Percentiles rank a stretch among this genome's conserved stretches.
Evolutionary conservation across 2,888 invertebrate species (phyloP).

Genomic region (Oligia strigilis): DNA sequence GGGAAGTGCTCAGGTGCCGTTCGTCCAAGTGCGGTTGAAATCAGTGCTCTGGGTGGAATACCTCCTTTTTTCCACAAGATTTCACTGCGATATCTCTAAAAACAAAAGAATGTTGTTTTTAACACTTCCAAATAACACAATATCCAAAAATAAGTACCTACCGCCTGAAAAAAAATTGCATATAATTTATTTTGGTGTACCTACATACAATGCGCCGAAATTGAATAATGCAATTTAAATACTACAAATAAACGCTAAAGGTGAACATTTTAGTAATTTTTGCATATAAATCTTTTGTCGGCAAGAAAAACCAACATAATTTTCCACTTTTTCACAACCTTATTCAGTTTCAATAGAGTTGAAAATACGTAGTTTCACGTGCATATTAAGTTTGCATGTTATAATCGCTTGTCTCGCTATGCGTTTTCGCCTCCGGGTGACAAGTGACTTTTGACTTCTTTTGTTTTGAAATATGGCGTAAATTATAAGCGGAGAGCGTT

Average conservation of each 20-base stretch:
- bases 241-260: constrained; percentile 62
- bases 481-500: constrained; percentile 52
- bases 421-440: constrained; percentile 79
- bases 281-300: constrained; percentile 74
- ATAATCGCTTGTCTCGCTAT: constrained; percentile 69
- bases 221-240: constrained; percentile 68
- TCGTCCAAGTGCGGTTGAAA: no score
- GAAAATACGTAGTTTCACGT: constrained; percentile 35
- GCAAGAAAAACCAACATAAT: constrained; percentile 47
- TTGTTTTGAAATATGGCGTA: constrained; percentile 74
- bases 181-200: constrained; percentile 50
- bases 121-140: neutral
- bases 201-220: constrained; percentile 57
- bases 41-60: no score
- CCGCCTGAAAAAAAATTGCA: constrained; percentile 2
- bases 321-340: constrained; percentile 33
- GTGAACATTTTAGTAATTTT: constrained; percentile 72
- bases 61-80: neutral
- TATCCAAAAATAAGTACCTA: constrained; percentile 14
- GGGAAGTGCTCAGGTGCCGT: no score
- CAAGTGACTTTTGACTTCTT: constrained; percentile 83
- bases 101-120: constrained; percentile 15
- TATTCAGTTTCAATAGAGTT: constrained; percentile 42
- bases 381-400: constrained; percentile 54
- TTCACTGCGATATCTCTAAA: neutral